phyloP scores from a whole-genome alignment of 2,797 vertebrate species.

The Pachyuromys duprasi region DNA sequence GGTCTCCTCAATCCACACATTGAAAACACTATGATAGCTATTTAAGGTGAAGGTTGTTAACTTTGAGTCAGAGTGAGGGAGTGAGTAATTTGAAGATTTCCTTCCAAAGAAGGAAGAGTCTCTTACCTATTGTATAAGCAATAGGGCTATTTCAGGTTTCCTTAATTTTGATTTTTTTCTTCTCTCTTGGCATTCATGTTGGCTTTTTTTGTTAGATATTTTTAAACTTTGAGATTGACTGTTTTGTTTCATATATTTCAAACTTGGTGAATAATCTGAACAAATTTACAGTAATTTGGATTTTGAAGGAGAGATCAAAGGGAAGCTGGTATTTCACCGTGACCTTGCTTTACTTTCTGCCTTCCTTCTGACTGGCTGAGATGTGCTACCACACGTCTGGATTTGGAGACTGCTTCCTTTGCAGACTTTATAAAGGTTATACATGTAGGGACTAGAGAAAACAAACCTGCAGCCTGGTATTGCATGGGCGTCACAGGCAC shows the following conservation, averaged over 20 bases:
- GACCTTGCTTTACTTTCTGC: neutral
- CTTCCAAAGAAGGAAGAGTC: conserved; percentile 29
- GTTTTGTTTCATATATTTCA: conserved; percentile 50
- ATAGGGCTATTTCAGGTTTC: conserved; percentile 2
- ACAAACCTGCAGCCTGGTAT: neutral
- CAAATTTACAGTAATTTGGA: neutral
- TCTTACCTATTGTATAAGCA: conserved; percentile 47
- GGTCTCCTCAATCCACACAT: neutral
- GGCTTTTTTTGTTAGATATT: conserved; percentile 22
- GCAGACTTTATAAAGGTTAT: conserved; percentile 9
- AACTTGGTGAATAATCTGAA: neutral
- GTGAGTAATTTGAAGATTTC: conserved; percentile 58
- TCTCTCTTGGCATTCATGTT: neutral
- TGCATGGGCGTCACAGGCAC: neutral
- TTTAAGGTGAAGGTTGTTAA: conserved; percentile 49
- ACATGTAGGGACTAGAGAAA: conserved; percentile 6
- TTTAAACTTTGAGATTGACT: conserved; percentile 57
- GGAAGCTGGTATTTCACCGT: neutral
- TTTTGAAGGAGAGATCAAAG: conserved; percentile 21
- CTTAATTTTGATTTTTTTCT: neutral
- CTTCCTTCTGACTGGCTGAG: neutral
- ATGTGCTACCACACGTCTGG: neutral
- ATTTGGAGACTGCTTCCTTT: neutral
- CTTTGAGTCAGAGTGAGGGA: conserved; percentile 58
- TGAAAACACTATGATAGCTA: neutral